phyloP scores from a whole-genome alignment of 2,888 invertebrate species.

The Dysmachus trigonus region DNA sequence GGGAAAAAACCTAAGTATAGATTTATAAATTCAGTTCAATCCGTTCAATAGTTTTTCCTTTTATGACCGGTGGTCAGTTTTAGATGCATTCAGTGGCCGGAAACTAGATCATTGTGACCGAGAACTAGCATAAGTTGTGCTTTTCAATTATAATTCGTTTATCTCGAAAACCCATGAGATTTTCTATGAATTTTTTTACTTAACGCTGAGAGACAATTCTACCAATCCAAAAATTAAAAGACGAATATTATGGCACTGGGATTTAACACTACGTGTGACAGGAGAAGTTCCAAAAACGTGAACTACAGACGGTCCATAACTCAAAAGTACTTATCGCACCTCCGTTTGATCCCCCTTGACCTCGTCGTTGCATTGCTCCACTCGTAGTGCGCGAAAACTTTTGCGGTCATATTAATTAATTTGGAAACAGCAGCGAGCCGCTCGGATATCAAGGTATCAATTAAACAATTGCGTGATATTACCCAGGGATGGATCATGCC shows the following conservation, averaged over 20 bases:
- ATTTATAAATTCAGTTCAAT: too few species aligned
- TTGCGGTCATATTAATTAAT: background rate
- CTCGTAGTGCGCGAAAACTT: background rate
- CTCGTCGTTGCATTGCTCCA: background rate
- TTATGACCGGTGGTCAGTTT: too few species aligned
- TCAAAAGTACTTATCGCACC: slow-evolving; percentile 11
- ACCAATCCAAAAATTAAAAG: background rate
- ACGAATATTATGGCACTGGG: background rate
- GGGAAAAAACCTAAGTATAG: too few species aligned
- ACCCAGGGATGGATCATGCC: background rate
- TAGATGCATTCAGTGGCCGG: too few species aligned
- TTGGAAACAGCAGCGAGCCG: background rate
- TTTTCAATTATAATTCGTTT: too few species aligned
- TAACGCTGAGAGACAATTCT: too few species aligned
- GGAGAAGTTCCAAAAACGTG: background rate
- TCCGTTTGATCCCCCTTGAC: background rate
- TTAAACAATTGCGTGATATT: slow-evolving; percentile 16
- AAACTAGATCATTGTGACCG: too few species aligned
- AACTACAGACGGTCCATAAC: slow-evolving; percentile 6
- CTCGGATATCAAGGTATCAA: slow-evolving; percentile 29
- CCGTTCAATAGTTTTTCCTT: too few species aligned
- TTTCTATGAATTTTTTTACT: too few species aligned
- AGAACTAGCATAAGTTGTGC: too few species aligned
- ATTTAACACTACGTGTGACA: background rate
- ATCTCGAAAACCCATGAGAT: too few species aligned